Evolutionary conservation across 1,140 invertebrate species (phyloP), one percentile per base, ranked within the genome.

Genomic region (Nephotettix cincticeps): DNA sequence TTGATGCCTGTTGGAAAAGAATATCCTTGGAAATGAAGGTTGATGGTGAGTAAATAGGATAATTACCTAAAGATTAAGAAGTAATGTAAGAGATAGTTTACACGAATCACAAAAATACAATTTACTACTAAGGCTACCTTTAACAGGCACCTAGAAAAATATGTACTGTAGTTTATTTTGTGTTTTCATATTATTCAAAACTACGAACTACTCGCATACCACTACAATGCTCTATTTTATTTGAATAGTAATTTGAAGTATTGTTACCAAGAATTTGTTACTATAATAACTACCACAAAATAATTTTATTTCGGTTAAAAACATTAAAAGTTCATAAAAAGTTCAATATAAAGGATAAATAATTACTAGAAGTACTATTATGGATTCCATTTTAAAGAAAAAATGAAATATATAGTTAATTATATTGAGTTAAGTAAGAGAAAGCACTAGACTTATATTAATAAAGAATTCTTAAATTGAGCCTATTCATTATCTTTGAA

Each of bases 401-500:
- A 9, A 43, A 43, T 43, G 9, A 43, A n/a, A 43, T 43, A 43
- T 11, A n/a, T n/a, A n/a, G n/a, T n/a, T n/a, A n/a, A n/a, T n/a
- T n/a, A n/a, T n/a, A n/a, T n/a, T n/a, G n/a, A n/a, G n/a, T n/a
- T n/a, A n/a, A n/a, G n/a, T n/a, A n/a, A n/a, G n/a, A n/a, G n/a
- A n/a, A n/a, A n/a, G n/a, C n/a, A n/a, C n/a, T n/a, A n/a, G n/a
- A n/a, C n/a, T n/a, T n/a, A n/a, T n/a, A n/a, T n/a, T n/a, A n/a
- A n/a, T n/a, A n/a, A n/a, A n/a, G n/a, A 4, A 54, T 54, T n/a
- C 17, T 54, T n/a, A 54, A 54, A 19, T 54, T 54, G 19, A 6
- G 14, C 32, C 32, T 51, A 51, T 27, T 63, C 58, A 63, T 63
- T 63, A 25, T 29, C 28, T 63, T 63, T 63, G 58, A 25, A 63